Percentiles rank a stretch among this genome's conserved stretches.
Conservation (phyloP, 2,888 invertebrate genomes). For the Drosophila quinaria region DNA sequence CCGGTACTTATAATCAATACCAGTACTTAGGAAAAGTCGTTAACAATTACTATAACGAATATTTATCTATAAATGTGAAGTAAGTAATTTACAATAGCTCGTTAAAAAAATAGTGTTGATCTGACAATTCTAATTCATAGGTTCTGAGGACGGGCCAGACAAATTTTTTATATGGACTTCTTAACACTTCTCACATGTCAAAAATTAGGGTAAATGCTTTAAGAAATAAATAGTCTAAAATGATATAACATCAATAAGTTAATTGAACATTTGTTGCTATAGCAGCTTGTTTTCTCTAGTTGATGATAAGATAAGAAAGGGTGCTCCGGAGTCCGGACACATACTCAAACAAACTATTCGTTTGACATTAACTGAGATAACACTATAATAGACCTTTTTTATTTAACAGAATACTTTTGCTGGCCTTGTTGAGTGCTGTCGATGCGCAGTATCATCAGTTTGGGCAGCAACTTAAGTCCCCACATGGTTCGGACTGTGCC, state of each 20-base stretch:
- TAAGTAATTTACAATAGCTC: slow-evolving; percentile 12
- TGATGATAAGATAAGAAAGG: neutral
- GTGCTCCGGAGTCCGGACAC: neutral
- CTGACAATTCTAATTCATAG: no score
- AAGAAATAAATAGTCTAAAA: neutral
- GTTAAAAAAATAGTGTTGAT: no score
- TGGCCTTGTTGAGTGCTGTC: slow-evolving; percentile 50
- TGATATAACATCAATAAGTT: neutral
- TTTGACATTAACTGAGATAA: neutral
- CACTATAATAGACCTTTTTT: slow-evolving; percentile 1
- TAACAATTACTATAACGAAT: slow-evolving; percentile 53
- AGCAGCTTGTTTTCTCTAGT: no score
- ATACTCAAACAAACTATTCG: neutral
- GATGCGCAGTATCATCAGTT: slow-evolving; percentile 83
- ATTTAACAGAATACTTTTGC: slow-evolving; percentile 82
- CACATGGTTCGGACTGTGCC: slow-evolving; percentile 90
- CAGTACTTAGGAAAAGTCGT: slow-evolving; percentile 33
- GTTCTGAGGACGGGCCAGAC: no score
- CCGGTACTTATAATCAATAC: slow-evolving; percentile 39
- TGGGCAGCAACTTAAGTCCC: slow-evolving; percentile 80
- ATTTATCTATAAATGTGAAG: slow-evolving; percentile 36
- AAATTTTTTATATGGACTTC: no score
- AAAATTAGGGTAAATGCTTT: neutral
- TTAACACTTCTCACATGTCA: neutral
- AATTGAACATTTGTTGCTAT: neutral